Base-by-base conservation (phyloP, 2,113 vertebrate species). In the Limnothrissa miodon region DNA sequence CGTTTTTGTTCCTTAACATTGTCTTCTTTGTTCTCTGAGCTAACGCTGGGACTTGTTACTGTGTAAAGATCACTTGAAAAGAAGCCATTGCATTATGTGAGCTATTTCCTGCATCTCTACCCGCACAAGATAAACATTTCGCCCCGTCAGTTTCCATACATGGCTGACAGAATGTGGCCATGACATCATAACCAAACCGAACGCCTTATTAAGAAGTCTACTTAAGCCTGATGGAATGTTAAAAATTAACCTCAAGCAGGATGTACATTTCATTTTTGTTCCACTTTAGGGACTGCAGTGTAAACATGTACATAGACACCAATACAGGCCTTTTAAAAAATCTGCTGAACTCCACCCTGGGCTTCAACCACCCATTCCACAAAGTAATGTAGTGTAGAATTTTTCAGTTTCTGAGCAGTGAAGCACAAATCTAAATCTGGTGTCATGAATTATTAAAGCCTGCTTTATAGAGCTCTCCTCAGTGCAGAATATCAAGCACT, bases 381-480 rank as follows among this genome's bases (percentile, higher is more conserved):
- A 92, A 88, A 90, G 90, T 86, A 91, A 91, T 89, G 88, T 82
- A 86, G 87, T 91, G 91, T 86, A 88, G 86, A 90, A 92, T 91
- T 87, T 82, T 91, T 90, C 87, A 84, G 85, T 91, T 92, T 93
- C 85, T 85, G 86, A 89, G 89, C 90, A 91, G 86, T 87, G 85
- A 90, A 87, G 90, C 90, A 90, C 90, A 91, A 91, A 92, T 93
- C 92, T 91, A 92, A 93, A 94, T 93, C 87, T 90, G 90, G 90
- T 53, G 29, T 91, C 88, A 94, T 94, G 93, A 94, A 95, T 95
- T 93, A 94, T 95, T 94, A 90, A 95, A 93, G 88, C 78, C 79
- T 82, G 84, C 87, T 93, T 93, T 93, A 93, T 92, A 84, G 89
- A 91, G 91, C 86, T 89, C 91, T 93, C 89, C 90, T 90, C 87